Base-by-base conservation (phyloP, 2,113 vertebrate species). In the Propithecus coquereli region DNA sequence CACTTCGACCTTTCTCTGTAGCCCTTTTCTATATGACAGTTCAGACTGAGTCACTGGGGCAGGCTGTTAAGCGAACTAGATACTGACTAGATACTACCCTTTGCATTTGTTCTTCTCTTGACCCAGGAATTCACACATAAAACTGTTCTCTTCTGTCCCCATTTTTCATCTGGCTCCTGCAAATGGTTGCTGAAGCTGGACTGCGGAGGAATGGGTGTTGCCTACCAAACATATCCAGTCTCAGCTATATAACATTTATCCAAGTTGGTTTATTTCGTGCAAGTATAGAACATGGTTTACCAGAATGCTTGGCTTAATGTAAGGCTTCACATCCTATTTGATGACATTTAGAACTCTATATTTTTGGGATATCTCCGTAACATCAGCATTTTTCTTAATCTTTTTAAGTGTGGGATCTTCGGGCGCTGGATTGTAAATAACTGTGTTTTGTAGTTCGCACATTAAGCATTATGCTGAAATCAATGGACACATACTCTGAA, bases 391-490 rank as follows among this genome's bases (percentile, higher is more conserved):
- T 94, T 93, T 61, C 43, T 45, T 86, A 65, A 50, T 89, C 5
- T 47, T 95, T 97, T 92, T 30, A 96, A 89, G 59, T 54, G 50
- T 57, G 65, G 57, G 30, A 47, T 81, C 37, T 93, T 91, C 83
- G 79, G 86, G 43, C 27, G 47, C 40, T 83, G 57, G 66, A 8
- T 89, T 89, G 37, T 94, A 94, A 96, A 88, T 80, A 80, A 84
- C 71, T 68, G 30, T 85, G 57, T 94, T 95, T 96, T 82, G 66
- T 95, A 79, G 82, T 92, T 91, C 70, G 66, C 68, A 77, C 85
- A 40, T 66, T 91, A 96, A 94, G 80, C 74, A 84, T 96, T 86
- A 66, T 87, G 63, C 52, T 85, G 57, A 81, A 96, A 91, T 97
- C 94, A 63, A 43, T 85, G 87, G 73, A 74, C 45, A 80, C 43